These are phyloP conservation scores for Drosophila pegasa DNA, from an alignment of 2,888 invertebrate species.

Conservation along the genomic window DNA sequence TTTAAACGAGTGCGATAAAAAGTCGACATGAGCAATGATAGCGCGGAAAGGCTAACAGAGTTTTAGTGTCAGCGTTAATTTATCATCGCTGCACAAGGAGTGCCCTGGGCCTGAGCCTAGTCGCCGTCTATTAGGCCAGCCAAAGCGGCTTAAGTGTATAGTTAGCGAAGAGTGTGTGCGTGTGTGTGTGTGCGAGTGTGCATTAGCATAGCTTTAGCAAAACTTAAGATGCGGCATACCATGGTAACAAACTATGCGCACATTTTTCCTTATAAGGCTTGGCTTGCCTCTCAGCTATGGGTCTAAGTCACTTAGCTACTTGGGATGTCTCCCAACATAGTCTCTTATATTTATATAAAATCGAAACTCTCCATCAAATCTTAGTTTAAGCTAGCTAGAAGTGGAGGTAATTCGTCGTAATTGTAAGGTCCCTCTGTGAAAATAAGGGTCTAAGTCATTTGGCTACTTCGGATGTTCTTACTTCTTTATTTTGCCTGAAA, in stretches of 20 bases:
- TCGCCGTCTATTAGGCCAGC: constrained; percentile 51
- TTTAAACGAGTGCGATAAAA: constrained; percentile 68
- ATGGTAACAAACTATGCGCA: constrained; percentile 12
- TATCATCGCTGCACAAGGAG: constrained; percentile 60
- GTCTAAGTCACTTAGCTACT: constrained; percentile 16
- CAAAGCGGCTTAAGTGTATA: constrained; percentile 56
- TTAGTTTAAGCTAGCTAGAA: too few species aligned
- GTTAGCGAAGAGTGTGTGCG: constrained; percentile 25
- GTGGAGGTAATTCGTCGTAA: too few species aligned
- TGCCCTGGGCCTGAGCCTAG: constrained; percentile 10
- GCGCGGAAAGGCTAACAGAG: constrained; percentile 75
- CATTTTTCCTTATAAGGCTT: constrained; percentile 17
- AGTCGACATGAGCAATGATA: constrained; percentile 76
- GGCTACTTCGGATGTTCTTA: too few species aligned
- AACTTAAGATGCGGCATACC: constrained; percentile 41
- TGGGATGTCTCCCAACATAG: not conserved
- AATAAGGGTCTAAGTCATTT: too few species aligned
- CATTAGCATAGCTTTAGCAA: constrained; percentile 47
- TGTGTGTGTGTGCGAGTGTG: constrained; percentile 13
- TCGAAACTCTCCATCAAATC: too few species aligned
- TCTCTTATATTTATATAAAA: not conserved
- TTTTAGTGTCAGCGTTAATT: constrained; percentile 80
- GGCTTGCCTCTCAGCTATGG: constrained; percentile 22
- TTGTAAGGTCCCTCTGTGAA: too few species aligned
- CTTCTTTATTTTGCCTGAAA: too few species aligned